Base-by-base conservation (phyloP, 1,140 invertebrate species). In the Sarcophaga peregrina region DNA sequence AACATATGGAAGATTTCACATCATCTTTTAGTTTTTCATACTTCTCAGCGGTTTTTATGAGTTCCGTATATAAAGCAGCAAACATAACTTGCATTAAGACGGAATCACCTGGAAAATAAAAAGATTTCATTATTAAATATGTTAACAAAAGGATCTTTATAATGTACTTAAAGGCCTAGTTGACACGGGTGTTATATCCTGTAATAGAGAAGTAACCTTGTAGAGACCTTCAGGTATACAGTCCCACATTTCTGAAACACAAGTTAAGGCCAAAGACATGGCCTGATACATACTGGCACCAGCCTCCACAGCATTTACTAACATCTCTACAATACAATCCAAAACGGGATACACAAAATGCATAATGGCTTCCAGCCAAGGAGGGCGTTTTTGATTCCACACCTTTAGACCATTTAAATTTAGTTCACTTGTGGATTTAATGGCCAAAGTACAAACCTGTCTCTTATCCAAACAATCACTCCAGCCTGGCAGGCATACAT, bases 251-350 rank as follows among this genome's bases (percentile, higher is more conserved):
- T 95, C 92, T 0, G 92, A 92, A 75, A 95, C 92, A 85, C 94
- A 94, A 0, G 92, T 92, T n/a, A 96, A 87, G 13, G 94, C 93
- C 46, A 95, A 89, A 0, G 94, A 94, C 92, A 95, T 95, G 11
- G 94, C 92, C 90, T 95, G 94, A 90, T 95, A 95, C 92, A 95
- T 94, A 83, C 94, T 95, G 8, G 94, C 94, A 3, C 94, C 94
- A 58, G 93, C 94, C 91, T 94, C 91, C 54, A 94, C 91, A 4
- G 94, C 94, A 85, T 90, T 90, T 3, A 90, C 92, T 8, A 95
- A 91, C 82, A 93, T 93, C 20, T 93, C 91, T 0, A 93, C 93
- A 13, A 95, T 92, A 11, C 94, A 93, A 47, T 92, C 90, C 47
- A 95, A 90, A 1, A 93, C 89, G 0, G 93, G 92, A 4, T 92